Evolutionary conservation across 2,113 vertebrate genomes (phyloP), one percentile per base, ranked within the genome.

Genomic region (Rallus limicola): DNA sequence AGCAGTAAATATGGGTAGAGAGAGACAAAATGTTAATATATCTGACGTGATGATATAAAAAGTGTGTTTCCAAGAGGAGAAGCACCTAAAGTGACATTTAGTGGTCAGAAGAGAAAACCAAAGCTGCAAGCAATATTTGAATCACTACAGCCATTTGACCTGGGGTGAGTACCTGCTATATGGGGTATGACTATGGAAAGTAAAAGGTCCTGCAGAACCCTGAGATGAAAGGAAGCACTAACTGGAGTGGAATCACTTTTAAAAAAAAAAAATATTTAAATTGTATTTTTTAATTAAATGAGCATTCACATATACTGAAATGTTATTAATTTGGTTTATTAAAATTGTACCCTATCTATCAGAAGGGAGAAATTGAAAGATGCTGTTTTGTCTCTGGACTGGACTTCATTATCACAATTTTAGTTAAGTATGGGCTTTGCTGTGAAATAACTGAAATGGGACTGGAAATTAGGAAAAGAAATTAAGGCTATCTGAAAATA

Each of bases 61-160:
- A 78, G 23, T n/a, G 48, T 82, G 18, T 56, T 81, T 94, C 34
- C 80, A 82, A 96, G 65, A 78, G 36, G 16, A 90, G 83, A 85
- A 90, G 56, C 9, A 92, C 62, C 26, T 85, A 50, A 77, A 86
- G 59, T 42, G 82, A 77, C n/a, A 29, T 92, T 82, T 33, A 55
- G 29, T 80, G 40, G 31, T 44, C 23, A 55, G 28, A 74, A 69
- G 69, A 9, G 70, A 74, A 33, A 31, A 38, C 4, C 10, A 65
- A 62, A 83, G 12, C 8, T 28, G 67, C 81, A 68, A 84, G 40
- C 72, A 91, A 16, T 19, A 74, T 72, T 95, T 63, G 65, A 64
- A 82, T 95, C 80, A 76, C 2, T 93, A 40, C 10, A 86, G 33
- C 48, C 59, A 3, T 89, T 96, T 96, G 95, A 96, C 90, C 75